Evolutionary conservation across 2,888 invertebrate genomes (phyloP), one percentile per base, ranked within the genome.

Genomic region (Loripinus fragilis): DNA sequence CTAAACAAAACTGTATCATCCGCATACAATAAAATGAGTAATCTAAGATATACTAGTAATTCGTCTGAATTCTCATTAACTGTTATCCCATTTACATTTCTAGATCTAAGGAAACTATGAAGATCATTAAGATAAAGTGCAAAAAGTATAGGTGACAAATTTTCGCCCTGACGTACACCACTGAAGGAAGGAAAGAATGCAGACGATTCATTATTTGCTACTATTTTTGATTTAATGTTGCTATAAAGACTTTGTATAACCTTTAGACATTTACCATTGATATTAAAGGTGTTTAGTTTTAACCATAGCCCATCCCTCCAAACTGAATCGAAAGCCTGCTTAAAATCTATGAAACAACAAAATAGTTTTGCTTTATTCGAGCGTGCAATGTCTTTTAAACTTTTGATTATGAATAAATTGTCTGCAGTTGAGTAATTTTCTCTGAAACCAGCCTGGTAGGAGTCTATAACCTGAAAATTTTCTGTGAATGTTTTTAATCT

Each of bases 401-500:
- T 33, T 12, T 60, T 30, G 2, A 60, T 17, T 17, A 60, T 33
- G 17, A 60, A 60, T 33, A 60, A 33, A 33, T 60, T 60, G 2
- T 60, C 60, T 33, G 60, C 3, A 5, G 60, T 60, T 30, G 60
- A 60, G 20, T 12, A 60, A 2, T 33, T 33, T 23, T 30, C 2
- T 60, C 60, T 10, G 33, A 60, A 60, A 2, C 60, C 60, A 3
- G 60, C 30, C 17, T 60, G 60, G 17, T 17, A 30, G 3, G 17
- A 60, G 15, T 20, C 17, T 8, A 60, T 60, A 1, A 20, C 5
- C 1, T 60, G 17, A 28, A 33, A 33, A 2, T 33, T 23, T 28
- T 71, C 74, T 8, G 48, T 10, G 30, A 23, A 60, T 12, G 5
- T 41, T 1, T 70, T 70, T 0, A 78, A 35, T 23, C 74, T 66